Percentiles rank a stretch among this genome's conserved stretches.
These are phyloP conservation scores for Agrotis exclamationis DNA, from an alignment of 2,888 invertebrate genomes.

Conservation along the genomic window DNA sequence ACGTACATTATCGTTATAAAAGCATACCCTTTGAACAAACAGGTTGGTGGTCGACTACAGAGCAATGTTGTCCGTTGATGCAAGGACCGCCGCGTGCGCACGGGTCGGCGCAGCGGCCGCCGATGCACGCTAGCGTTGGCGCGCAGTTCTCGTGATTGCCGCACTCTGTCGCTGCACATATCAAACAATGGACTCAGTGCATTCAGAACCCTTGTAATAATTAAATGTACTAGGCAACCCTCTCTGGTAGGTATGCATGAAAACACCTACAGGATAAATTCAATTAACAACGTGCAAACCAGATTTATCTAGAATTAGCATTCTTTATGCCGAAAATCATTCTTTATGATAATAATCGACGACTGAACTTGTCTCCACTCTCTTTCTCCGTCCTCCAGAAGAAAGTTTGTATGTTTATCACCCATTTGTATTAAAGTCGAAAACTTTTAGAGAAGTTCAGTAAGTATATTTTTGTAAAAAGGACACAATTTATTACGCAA, in stretches of 20 bases:
- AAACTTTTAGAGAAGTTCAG: background rate
- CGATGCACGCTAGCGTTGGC: conserved; percentile 94
- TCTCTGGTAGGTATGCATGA: conserved; percentile 12
- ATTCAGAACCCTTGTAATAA: conserved; percentile 24
- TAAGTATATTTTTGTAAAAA: background rate
- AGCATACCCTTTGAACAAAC: conserved; percentile 94
- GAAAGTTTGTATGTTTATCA: background rate
- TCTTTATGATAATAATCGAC: background rate
- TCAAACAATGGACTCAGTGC: conserved; percentile 51
- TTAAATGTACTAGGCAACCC: background rate
- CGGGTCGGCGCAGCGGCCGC: conserved; percentile 95
- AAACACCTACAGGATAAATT: conserved; percentile 4
- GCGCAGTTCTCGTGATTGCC: conserved; percentile 95
- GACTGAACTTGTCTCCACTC: background rate
- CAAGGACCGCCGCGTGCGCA: conserved; percentile 95
- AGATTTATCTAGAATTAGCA: background rate
- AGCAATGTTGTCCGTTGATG: conserved; percentile 94
- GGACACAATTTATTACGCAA: background rate
- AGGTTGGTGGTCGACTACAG: conserved; percentile 95
- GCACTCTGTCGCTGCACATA: conserved; percentile 94
- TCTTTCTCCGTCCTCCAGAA: conserved; percentile 3
- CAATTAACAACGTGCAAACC: conserved; percentile 15
- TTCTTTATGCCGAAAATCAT: conserved; percentile 19
- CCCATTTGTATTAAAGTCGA: background rate
- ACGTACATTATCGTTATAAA: conserved; percentile 9